Percentiles rank a stretch among this genome's conserved stretches.
Conservation (phyloP, 2,888 invertebrate species). For the Oligia fasciuncula region DNA sequence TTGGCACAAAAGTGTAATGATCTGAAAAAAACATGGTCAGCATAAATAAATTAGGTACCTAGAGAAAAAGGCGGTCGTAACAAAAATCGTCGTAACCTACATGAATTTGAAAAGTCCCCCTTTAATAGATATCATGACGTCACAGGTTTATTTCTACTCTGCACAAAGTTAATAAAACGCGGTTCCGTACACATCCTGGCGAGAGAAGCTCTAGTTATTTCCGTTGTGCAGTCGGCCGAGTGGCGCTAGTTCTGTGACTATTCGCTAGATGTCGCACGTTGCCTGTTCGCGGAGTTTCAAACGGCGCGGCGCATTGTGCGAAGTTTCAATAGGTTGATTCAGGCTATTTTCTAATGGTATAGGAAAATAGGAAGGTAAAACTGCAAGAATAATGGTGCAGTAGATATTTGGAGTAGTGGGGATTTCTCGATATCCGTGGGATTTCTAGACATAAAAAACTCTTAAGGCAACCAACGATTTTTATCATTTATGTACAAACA, state of each 20-base stretch:
- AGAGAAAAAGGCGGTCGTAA: neutral
- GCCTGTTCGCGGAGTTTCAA: constrained; percentile 12
- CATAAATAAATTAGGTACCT: neutral
- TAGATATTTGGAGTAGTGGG: neutral
- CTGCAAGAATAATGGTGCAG: neutral
- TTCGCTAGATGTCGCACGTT: constrained; percentile 59
- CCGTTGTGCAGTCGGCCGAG: constrained; percentile 26
- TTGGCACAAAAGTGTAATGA: neutral
- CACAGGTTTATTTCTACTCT: constrained; percentile 34
- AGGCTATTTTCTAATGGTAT: neutral
- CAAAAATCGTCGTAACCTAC: neutral
- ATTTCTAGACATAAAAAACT: neutral
- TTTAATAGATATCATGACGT: neutral
- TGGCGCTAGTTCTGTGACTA: constrained; percentile 43
- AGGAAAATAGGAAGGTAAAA: neutral
- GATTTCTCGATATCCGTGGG: too few relatives aligned
- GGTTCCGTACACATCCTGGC: constrained; percentile 53
- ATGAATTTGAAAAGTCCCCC: constrained; percentile 11
- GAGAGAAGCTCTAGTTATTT: constrained; percentile 60
- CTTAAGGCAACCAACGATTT: neutral
- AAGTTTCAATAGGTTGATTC: constrained; percentile 16
- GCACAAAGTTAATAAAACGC: constrained; percentile 37
- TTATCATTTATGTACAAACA: neutral
- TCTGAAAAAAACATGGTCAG: neutral
- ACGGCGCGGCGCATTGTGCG: neutral